These are phyloP conservation scores for Poeciliopsis gracilis DNA, from an alignment of 2,797 vertebrate genomes.

Conservation along the genomic window DNA sequence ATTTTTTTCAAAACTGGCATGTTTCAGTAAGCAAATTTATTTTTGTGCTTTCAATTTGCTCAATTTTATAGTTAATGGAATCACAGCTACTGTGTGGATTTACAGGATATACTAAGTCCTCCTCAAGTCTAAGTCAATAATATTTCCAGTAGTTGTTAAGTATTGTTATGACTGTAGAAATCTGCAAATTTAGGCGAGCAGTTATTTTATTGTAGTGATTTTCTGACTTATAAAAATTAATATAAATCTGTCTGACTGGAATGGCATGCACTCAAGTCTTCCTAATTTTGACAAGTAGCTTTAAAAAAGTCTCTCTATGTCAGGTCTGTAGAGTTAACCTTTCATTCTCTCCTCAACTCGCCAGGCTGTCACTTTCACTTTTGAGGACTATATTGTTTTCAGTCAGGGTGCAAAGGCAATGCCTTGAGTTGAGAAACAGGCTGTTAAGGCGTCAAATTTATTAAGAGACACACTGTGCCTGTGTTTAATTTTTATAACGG, in stretches of 20 bases:
- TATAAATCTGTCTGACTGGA: background rate
- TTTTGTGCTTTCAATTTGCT: too few species aligned
- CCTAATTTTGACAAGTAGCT: background rate
- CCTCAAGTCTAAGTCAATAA: background rate
- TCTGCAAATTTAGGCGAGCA: background rate
- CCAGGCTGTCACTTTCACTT: background rate
- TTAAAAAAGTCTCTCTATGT: background rate
- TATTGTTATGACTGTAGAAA: background rate
- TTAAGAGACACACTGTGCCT: background rate
- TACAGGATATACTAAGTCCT: background rate
- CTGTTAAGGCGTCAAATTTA: background rate
- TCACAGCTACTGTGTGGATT: too few species aligned
- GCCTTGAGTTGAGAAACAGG: background rate
- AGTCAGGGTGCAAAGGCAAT: background rate
- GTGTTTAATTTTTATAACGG: background rate
- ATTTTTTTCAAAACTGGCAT: too few species aligned
- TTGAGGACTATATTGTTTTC: background rate
- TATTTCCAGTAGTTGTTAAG: background rate
- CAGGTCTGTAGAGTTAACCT: background rate
- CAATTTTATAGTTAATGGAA: too few species aligned
- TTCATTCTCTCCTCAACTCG: background rate
- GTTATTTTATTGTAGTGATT: background rate
- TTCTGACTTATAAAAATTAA: background rate
- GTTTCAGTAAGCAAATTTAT: too few species aligned
- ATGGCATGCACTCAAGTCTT: background rate